A percentile compares a stretch with the other conserved stretches of the same genome.
phyloP scores from a whole-genome alignment of 2,113 vertebrate genomes.

The Spheniscus mendiculus region DNA sequence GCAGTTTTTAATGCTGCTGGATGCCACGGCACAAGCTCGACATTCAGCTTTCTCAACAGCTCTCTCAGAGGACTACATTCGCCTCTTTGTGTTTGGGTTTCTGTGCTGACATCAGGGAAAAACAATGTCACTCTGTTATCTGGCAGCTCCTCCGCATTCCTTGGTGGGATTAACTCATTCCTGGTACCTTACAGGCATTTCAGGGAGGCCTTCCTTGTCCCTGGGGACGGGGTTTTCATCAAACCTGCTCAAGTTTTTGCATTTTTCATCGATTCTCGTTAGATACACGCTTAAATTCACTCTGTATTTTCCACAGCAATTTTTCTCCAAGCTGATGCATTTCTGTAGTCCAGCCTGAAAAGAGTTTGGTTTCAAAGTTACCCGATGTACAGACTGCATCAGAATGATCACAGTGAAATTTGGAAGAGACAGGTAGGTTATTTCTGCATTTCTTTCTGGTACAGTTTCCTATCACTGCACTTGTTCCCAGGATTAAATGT shows the following conservation, averaged over 20 bases:
- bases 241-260: neutral
- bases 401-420: neutral
- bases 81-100: conserved; percentile 73
- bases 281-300: rapidly evolving
- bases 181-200: conserved; percentile 29
- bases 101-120: conserved; percentile 74
- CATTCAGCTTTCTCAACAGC: conserved; percentile 63
- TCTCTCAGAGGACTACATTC: conserved; percentile 67
- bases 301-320: neutral
- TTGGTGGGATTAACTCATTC: conserved; percentile 68
- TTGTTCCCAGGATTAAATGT: neutral
- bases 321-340: neutral
- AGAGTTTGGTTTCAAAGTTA: rapidly evolving
- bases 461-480: neutral
- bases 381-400: rapidly evolving
- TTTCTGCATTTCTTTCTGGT: neutral
- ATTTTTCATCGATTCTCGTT: rapidly evolving
- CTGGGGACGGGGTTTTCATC: neutral
- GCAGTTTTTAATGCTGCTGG: conserved; percentile 35
- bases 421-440: rapidly evolving
- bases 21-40: conserved; percentile 48
- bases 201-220: neutral
- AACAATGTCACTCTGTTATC: conserved; percentile 66
- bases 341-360: neutral
- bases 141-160: conserved; percentile 52